These are phyloP conservation scores for Pyrocoelia pectoralis DNA, from an alignment of 2,888 invertebrate genomes.

Conservation along the genomic window DNA sequence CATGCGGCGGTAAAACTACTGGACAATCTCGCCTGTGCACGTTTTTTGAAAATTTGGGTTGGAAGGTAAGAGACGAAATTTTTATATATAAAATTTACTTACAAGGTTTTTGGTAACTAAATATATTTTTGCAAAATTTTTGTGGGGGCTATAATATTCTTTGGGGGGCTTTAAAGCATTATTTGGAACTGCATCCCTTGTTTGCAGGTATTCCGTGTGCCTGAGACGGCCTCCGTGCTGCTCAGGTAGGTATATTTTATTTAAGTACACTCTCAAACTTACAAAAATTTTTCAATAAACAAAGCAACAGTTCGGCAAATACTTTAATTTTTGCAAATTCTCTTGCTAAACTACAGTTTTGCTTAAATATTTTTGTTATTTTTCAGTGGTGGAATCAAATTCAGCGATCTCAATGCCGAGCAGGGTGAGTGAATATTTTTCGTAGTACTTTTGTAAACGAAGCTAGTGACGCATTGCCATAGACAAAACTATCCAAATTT, in stretches of 20 bases:
- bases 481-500: no score
- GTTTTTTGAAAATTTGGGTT: conserved; percentile 98
- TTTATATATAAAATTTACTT: conserved; percentile 8
- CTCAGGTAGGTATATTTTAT: conserved; percentile 77
- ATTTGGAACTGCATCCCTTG: conserved; percentile 58
- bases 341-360: neutral
- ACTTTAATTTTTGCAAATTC: neutral
- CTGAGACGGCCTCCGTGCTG: conserved; percentile 98
- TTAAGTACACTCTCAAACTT: neutral
- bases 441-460: no score
- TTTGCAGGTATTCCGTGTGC: conserved; percentile 98
- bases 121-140: neutral
- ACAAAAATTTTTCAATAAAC: conserved; percentile 6
- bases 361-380: conserved; percentile 43
- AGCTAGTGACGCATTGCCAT: no score
- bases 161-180: conserved; percentile 44
- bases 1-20: conserved; percentile 98
- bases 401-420: conserved; percentile 89
- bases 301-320: neutral
- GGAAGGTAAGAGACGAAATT: conserved; percentile 82
- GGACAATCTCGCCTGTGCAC: conserved; percentile 94
- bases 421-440: conserved; percentile 85
- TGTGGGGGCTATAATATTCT: no score
- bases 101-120: conserved; percentile 6
- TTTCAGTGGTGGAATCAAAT: conserved; percentile 96